phyloP scores from a whole-genome alignment of 1,140 invertebrate genomes.

The Ridgeia piscesae region DNA sequence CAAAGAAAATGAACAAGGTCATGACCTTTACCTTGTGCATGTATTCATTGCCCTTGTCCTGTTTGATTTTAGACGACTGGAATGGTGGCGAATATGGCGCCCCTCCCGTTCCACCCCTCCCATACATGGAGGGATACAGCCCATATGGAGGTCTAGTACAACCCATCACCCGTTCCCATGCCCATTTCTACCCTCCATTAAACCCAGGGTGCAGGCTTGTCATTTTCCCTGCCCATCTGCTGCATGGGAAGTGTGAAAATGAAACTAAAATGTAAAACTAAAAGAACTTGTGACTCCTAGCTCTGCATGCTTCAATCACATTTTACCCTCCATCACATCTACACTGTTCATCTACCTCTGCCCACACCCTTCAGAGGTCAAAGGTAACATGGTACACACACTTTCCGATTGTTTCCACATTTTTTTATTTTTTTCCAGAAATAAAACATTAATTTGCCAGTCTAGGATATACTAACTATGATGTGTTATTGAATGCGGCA shows the following conservation, averaged over 20 bases:
- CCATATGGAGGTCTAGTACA: constrained; percentile 17
- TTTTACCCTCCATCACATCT: not conserved
- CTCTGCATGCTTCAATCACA: not conserved
- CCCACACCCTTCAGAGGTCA: not conserved
- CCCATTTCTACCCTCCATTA: not conserved
- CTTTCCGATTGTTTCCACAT: not conserved
- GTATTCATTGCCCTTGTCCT: not conserved
- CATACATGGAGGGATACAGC: not conserved
- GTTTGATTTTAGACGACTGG: constrained; percentile 8
- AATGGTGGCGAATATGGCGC: not conserved
- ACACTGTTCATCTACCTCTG: not conserved
- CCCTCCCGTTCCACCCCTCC: constrained; percentile 17
- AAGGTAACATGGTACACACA: constrained; percentile 5
- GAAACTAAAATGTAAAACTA: not conserved
- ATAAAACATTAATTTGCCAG: too few relatives aligned
- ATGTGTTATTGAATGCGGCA: not conserved
- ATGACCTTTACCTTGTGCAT: not conserved
- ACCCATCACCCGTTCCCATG: not conserved
- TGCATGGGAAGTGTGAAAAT: not conserved
- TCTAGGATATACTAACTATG: not conserved
- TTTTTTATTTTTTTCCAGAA: not conserved
- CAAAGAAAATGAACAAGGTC: not conserved
- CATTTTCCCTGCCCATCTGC: not conserved
- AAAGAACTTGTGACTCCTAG: not conserved
- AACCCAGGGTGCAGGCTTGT: not conserved